A percentile compares a stretch with the other conserved stretches of the same genome.
These are phyloP conservation scores for Oxygymnocypris stewartii DNA, from an alignment of 2,113 vertebrate genomes.

Conservation along the genomic window DNA sequence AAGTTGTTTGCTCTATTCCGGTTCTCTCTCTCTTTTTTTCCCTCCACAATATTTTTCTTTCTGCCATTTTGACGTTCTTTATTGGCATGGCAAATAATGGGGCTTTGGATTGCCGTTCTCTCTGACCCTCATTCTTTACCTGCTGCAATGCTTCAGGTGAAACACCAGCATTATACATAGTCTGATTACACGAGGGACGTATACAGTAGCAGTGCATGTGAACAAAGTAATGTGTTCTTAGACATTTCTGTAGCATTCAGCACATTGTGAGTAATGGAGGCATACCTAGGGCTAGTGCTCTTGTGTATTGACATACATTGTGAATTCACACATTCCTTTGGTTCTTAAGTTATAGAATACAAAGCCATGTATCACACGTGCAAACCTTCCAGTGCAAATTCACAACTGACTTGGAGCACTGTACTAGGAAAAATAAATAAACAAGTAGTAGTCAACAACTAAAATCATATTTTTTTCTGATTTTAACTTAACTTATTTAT, in stretches of 20 bases:
- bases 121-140: conserved; percentile 18
- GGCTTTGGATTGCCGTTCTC: neutral
- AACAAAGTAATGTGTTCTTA: too few relatives aligned
- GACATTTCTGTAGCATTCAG: neutral
- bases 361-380: neutral
- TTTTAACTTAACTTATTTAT: neutral
- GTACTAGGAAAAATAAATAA: too few relatives aligned
- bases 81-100: neutral
- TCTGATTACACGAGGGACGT: conserved; percentile 24
- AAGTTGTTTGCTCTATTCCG: conserved; percentile 32
- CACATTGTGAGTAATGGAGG: conserved; percentile 23
- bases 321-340: conserved; percentile 4
- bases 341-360: neutral
- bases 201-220: conserved; percentile 5
- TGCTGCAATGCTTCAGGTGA: conserved; percentile 33
- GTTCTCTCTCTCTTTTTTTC: conserved; percentile 14
- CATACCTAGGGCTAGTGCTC: conserved; percentile 21
- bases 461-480: too few relatives aligned
- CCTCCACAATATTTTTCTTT: neutral
- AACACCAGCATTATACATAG: conserved; percentile 3
- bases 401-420: neutral
- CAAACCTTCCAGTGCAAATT: neutral
- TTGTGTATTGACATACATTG: conserved; percentile 28
- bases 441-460: too few relatives aligned
- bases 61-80: neutral